Evolutionary conservation across 2,113 vertebrate species (phyloP).

Genomic region (Gymnarchus niloticus): DNA sequence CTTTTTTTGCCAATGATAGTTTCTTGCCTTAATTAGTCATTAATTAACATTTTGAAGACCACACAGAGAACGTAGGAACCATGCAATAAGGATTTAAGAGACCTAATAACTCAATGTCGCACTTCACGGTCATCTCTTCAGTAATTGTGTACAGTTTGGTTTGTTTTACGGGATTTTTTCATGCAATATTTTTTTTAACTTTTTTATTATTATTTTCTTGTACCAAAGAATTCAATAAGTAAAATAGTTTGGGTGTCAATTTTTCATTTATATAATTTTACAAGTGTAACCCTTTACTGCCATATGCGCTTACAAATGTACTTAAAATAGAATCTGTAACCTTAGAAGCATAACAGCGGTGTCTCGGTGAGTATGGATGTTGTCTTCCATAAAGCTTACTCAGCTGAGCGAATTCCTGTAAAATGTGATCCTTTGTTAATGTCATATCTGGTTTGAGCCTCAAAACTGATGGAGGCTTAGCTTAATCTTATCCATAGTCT

Average conservation of each 20-base stretch:
- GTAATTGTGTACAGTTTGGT: background rate
- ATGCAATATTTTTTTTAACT: background rate
- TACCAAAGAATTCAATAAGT: slow-evolving; percentile 35
- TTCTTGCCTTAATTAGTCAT: slow-evolving; percentile 16
- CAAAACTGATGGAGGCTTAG: background rate
- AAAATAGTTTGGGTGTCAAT: background rate
- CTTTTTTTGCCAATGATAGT: background rate
- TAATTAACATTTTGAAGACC: background rate
- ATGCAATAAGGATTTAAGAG: slow-evolving; percentile 15
- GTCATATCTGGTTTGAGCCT: background rate
- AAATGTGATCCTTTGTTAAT: background rate
- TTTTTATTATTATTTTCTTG: slow-evolving; percentile 25
- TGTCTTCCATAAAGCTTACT: slow-evolving; percentile 7
- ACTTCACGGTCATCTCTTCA: background rate
- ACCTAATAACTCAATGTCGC: background rate
- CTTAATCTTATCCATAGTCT: background rate
- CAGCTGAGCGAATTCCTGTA: background rate
- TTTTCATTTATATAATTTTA: background rate
- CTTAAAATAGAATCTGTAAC: slow-evolving; percentile 36
- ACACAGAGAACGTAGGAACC: background rate
- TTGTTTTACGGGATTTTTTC: background rate
- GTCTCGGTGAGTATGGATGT: slow-evolving; percentile 23
- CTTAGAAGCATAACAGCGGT: slow-evolving; percentile 16
- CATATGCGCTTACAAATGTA: slow-evolving; percentile 31
- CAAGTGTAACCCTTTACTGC: slow-evolving; percentile 17